Percentiles rank a stretch among this genome's conserved stretches.
Conservation (phyloP, 35 echinoderm and acorn worm species). For the Strongylocentrotus purpuratus region DNA sequence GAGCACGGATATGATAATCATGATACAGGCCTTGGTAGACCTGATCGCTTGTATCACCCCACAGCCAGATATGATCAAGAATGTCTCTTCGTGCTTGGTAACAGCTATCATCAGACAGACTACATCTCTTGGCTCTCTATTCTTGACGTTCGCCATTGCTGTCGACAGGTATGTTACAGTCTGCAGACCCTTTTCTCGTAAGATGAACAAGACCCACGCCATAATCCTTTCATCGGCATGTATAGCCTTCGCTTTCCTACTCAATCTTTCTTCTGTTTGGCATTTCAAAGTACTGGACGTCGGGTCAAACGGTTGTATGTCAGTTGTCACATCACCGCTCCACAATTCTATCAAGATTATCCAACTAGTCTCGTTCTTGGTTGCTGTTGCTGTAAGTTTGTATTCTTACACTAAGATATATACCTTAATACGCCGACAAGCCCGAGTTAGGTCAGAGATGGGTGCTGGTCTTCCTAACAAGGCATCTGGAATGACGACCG, state of each 20-base stretch:
- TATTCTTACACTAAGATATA: background rate
- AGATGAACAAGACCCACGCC: background rate
- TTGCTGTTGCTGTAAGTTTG: background rate
- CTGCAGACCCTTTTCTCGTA: conserved; percentile 14
- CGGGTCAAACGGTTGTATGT: background rate
- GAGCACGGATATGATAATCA: conserved; percentile 3
- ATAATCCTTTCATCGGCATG: background rate
- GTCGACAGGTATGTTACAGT: background rate
- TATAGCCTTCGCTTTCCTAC: background rate
- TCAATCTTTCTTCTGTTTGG: background rate
- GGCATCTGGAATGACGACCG: background rate
- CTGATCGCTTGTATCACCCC: background rate
- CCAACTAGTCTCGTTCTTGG: background rate
- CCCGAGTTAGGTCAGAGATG: conserved; percentile 11
- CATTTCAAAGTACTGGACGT: background rate
- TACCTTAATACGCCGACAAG: background rate
- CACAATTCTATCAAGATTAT: background rate
- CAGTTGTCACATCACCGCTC: background rate
- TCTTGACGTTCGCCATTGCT: background rate
- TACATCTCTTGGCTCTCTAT: background rate
- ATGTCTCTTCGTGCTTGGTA: background rate
- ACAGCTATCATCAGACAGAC: background rate
- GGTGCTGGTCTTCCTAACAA: background rate
- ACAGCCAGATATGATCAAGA: background rate
- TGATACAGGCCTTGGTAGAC: background rate